Conservation (phyloP, 2,888 invertebrate species). For the Volucella inanis region DNA sequence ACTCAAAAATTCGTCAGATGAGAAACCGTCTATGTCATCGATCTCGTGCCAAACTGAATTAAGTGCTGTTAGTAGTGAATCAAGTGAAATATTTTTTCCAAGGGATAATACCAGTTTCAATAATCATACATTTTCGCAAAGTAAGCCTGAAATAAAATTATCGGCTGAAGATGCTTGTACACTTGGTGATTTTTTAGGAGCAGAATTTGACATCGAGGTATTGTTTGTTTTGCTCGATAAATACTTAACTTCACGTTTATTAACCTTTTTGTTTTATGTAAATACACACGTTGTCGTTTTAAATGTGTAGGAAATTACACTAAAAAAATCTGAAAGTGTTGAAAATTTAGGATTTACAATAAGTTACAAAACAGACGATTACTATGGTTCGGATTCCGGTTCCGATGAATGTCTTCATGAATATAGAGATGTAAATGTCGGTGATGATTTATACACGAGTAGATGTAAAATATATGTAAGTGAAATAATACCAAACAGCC, state of each 20-base stretch:
- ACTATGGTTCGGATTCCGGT: constrained; percentile 53
- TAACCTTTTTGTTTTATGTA: neutral
- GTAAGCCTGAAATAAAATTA: constrained; percentile 8
- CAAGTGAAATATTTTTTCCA: constrained; percentile 27
- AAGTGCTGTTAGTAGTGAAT: constrained; percentile 47
- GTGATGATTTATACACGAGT: constrained; percentile 82
- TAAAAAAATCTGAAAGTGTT: constrained; percentile 84
- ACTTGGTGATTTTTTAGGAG: constrained; percentile 82
- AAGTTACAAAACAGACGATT: constrained; percentile 85
- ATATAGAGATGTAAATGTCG: neutral
- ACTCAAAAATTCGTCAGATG: constrained; percentile 3
- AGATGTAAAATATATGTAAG: constrained; percentile 86
- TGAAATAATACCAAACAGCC: constrained; percentile 85
- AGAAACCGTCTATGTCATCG: constrained; percentile 49
- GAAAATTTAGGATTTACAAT: constrained; percentile 87
- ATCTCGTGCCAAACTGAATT: constrained; percentile 72
- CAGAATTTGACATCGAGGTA: constrained; percentile 84
- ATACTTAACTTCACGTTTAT: neutral
- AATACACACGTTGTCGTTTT: neutral
- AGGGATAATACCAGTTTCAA: neutral
- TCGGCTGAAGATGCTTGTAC: constrained; percentile 14
- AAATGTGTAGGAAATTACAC: constrained; percentile 85
- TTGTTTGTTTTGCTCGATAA: constrained; percentile 13
- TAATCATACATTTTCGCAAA: constrained; percentile 33
- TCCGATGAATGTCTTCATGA: constrained; percentile 47